Evolutionary conservation across 1,140 invertebrate species (phyloP).

Genomic region (Tetraneura akinire): DNA sequence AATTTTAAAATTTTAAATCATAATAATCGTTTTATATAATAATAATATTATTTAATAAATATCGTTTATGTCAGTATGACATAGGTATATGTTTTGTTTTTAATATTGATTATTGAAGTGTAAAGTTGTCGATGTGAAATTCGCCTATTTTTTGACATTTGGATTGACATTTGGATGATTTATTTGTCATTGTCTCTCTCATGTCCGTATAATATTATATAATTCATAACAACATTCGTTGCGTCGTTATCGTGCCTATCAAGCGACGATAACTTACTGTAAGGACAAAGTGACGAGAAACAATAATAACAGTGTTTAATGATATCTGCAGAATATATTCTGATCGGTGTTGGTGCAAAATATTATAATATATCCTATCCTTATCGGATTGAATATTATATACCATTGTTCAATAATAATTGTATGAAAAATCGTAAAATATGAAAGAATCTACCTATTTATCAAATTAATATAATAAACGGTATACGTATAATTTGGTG

Average conservation of each 20-base stretch:
- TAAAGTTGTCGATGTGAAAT: conserved; percentile 43
- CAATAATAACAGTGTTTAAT: not conserved
- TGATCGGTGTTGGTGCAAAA: too few species aligned
- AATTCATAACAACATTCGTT: conserved; percentile 29
- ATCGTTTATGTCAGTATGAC: not conserved
- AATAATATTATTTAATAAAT: too few species aligned
- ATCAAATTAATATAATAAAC: too few species aligned
- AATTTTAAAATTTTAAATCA: too few species aligned
- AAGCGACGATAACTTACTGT: not conserved
- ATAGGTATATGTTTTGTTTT: conserved; percentile 31
- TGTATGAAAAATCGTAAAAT: too few species aligned
- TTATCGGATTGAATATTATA: too few species aligned
- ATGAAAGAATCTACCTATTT: too few species aligned
- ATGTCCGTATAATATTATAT: conserved; percentile 10
- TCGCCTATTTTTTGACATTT: conserved; percentile 10
- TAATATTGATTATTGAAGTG: conserved; percentile 44
- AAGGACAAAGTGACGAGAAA: not conserved
- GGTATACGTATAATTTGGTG: not conserved
- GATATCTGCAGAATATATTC: too few species aligned
- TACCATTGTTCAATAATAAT: too few species aligned
- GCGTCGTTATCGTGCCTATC: not conserved
- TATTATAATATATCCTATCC: too few species aligned
- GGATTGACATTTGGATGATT: conserved; percentile 45
- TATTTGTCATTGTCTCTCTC: conserved; percentile 47
- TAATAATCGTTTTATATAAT: too few species aligned